These are phyloP conservation scores for Odontomyia ornata DNA, from an alignment of 2,888 invertebrate genomes.

Conservation along the genomic window DNA sequence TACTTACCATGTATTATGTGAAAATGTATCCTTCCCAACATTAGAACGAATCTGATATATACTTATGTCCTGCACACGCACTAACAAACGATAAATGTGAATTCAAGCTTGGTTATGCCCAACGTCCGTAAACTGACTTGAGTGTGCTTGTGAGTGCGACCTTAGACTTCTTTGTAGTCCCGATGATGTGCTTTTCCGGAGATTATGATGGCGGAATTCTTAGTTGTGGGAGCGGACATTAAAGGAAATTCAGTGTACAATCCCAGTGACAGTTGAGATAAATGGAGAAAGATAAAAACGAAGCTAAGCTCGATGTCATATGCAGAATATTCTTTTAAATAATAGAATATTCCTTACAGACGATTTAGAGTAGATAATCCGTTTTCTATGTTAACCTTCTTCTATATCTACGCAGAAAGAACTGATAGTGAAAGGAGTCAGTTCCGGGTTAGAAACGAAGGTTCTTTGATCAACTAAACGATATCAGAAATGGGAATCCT, in stretches of 20 bases:
- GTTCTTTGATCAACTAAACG: not conserved
- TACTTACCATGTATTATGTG: not conserved
- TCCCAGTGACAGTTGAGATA: slow-evolving; percentile 26
- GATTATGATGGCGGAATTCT: not conserved
- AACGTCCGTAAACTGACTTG: not conserved
- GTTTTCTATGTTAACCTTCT: not conserved
- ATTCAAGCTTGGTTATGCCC: not conserved
- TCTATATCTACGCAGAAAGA: not conserved
- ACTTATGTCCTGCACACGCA: slow-evolving; percentile 23
- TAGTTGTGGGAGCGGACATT: slow-evolving; percentile 9
- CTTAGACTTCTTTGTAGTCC: slow-evolving; percentile 7
- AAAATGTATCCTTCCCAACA: slow-evolving; percentile 16
- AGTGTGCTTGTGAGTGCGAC: not conserved
- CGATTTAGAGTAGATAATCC: slow-evolving; percentile 19
- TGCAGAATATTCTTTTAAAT: slow-evolving; percentile 22
- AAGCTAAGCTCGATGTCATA: slow-evolving; percentile 15
- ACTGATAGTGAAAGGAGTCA: not conserved
- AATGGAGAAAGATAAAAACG: slow-evolving; percentile 24
- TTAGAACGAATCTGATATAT: slow-evolving; percentile 3
- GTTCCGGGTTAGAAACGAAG: not conserved
- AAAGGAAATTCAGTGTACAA: slow-evolving; percentile 10
- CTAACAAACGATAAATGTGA: not conserved
- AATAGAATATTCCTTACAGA: slow-evolving; percentile 2
- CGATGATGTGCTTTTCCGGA: slow-evolving; percentile 5
- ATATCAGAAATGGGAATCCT: too few relatives aligned